Conservation (phyloP, 2,113 vertebrate species). For the Synchiropus splendidus region DNA sequence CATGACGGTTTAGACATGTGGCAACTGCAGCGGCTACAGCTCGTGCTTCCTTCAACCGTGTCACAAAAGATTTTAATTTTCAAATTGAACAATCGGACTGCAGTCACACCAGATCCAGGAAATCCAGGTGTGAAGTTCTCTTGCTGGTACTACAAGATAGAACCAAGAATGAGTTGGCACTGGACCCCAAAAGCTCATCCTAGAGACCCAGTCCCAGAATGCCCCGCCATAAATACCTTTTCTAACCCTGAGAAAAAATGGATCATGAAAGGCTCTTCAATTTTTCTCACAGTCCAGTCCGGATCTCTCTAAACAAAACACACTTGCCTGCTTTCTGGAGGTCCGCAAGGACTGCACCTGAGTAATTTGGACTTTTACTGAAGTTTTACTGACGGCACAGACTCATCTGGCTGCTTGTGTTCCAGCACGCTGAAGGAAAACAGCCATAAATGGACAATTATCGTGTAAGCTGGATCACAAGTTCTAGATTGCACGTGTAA, state of each 20-base stretch:
- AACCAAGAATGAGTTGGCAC: conserved; percentile 40
- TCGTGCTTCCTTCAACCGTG: no score
- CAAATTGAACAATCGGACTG: conserved; percentile 8
- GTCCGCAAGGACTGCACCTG: no score
- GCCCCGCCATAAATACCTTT: conserved; percentile 23
- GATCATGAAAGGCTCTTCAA: conserved; percentile 1
- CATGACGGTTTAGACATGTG: conserved; percentile 5
- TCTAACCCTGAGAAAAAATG: conserved; percentile 24
- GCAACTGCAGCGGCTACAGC: conserved; percentile 2
- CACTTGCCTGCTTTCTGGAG: neutral
- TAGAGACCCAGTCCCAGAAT: conserved; percentile 11
- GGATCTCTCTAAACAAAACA: conserved; percentile 16
- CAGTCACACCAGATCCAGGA: conserved; percentile 20
- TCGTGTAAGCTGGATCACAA: no score
- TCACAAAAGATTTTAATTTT: conserved; percentile 1
- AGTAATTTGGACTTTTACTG: no score
- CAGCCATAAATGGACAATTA: no score
- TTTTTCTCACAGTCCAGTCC: conserved; percentile 27
- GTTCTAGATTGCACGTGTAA: no score
- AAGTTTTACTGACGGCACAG: no score
- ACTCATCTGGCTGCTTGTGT: no score
- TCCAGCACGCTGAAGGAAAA: no score
- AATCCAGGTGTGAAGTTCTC: conserved; percentile 41
- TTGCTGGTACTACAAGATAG: conserved; percentile 26
- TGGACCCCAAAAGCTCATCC: conserved; percentile 16